phyloP scores from a whole-genome alignment of 2,113 vertebrate species.

The Esox niger region DNA sequence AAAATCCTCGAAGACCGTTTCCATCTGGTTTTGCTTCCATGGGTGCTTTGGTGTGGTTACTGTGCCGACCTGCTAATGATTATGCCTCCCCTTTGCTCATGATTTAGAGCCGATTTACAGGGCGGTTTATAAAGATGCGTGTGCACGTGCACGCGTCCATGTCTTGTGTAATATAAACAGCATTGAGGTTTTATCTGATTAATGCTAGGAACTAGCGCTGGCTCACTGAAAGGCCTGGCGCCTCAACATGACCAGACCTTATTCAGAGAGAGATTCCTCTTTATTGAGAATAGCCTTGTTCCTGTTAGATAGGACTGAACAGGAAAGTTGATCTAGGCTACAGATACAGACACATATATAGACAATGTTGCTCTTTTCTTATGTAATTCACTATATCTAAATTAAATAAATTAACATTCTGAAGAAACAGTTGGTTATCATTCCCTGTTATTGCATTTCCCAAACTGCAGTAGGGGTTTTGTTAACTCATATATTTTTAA shows the following conservation, averaged over 20 bases:
- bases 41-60: constrained; percentile 52
- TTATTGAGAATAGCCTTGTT: neutral
- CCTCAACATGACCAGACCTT: neutral
- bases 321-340: too few relatives aligned
- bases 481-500: too few relatives aligned
- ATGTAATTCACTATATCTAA: too few relatives aligned
- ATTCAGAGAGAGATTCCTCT: neutral
- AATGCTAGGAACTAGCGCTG: constrained; percentile 23
- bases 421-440: too few relatives aligned
- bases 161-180: constrained; percentile 5
- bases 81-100: constrained; percentile 37
- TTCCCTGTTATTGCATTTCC: too few relatives aligned
- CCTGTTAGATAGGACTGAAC: neutral
- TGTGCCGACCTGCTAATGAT: constrained; percentile 40
- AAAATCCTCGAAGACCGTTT: too few relatives aligned
- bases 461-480: too few relatives aligned
- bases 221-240: constrained; percentile 12
- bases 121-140: neutral
- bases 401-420: too few relatives aligned
- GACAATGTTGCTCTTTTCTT: too few relatives aligned
- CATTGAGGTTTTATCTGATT: constrained; percentile 13
- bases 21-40: constrained; percentile 55
- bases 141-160: neutral
- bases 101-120: constrained; percentile 37
- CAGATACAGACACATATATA: too few relatives aligned